A percentile compares a stretch with the other conserved stretches of the same genome.
phyloP scores from a whole-genome alignment of 2,888 invertebrate genomes.

The Scaptomyza parva region DNA sequence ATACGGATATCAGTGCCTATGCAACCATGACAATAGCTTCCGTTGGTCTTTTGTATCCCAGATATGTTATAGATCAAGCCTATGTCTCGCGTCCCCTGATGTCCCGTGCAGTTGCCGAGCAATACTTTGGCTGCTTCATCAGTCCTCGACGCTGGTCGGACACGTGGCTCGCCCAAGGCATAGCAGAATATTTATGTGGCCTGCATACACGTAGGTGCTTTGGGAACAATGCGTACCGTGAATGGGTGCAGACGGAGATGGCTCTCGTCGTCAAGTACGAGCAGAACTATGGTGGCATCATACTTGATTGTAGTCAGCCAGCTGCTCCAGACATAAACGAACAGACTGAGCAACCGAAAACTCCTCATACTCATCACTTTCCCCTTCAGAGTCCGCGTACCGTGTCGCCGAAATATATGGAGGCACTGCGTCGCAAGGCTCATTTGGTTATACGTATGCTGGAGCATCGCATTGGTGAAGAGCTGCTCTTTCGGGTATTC shows the following conservation, averaged over 20 bases:
- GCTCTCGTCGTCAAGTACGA: conserved; percentile 91
- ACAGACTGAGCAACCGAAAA: conserved; percentile 83
- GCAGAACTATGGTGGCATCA: conserved; percentile 93
- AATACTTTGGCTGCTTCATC: conserved; percentile 99
- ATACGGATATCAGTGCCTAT: conserved; percentile 94
- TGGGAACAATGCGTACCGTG: conserved; percentile 98
- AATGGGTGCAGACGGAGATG: conserved; percentile 85
- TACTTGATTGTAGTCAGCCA: conserved; percentile 94
- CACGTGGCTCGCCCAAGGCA: conserved; percentile 97
- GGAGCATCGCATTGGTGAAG: conserved; percentile 97
- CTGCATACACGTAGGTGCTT: conserved; percentile 98
- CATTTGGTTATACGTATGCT: conserved; percentile 97
- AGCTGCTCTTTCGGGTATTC: conserved; percentile 96
- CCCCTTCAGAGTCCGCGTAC: conserved; percentile 95
- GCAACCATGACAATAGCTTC: conserved; percentile 97
- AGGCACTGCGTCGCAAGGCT: conserved; percentile 96
- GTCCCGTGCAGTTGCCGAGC: conserved; percentile 97
- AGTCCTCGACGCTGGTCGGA: conserved; percentile 99
- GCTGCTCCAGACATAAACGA: conserved; percentile 60
- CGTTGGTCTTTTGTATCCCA: conserved; percentile 95
- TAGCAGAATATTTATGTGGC: conserved; percentile 95
- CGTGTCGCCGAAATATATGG: conserved; percentile 95
- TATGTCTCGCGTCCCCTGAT: conserved; percentile 94
- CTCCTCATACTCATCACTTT: conserved; percentile 89
- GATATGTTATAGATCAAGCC: conserved; percentile 96